Percentiles rank a stretch among this genome's conserved stretches.
phyloP scores from a whole-genome alignment of 2,797 vertebrate genomes.

The Alfaro cultratus region DNA sequence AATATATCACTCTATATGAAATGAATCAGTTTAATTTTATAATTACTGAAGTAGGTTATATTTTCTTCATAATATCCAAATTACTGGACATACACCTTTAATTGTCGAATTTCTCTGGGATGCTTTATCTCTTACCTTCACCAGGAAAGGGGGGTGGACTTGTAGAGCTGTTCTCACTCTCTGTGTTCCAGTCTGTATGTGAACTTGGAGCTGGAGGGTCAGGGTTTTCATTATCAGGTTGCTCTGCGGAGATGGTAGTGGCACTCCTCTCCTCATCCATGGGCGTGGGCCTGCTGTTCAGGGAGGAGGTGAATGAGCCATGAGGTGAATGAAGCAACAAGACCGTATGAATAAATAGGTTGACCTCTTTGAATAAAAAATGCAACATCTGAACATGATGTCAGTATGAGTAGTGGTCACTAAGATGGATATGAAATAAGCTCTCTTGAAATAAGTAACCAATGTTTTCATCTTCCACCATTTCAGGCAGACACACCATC shows the following conservation, averaged over 20 bases:
- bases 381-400: background rate
- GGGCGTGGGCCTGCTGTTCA: slow-evolving; percentile 66
- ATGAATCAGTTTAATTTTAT: background rate
- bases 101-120: slow-evolving; percentile 7
- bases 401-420: background rate
- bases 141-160: slow-evolving; percentile 34
- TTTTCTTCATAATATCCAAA: background rate
- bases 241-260: slow-evolving; percentile 74
- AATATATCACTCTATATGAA: background rate
- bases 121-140: slow-evolving; percentile 50
- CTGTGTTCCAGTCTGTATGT: slow-evolving; percentile 19
- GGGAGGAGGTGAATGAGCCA: slow-evolving; percentile 61
- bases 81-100: background rate
- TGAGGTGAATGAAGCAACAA: slow-evolving; percentile 23
- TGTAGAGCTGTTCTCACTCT: slow-evolving; percentile 33
- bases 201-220: slow-evolving; percentile 28
- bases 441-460: background rate
- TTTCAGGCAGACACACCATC: background rate
- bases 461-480: background rate
- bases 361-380: slow-evolving; percentile 11
- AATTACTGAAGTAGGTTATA: background rate
- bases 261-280: slow-evolving; percentile 87
- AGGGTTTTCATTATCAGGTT: slow-evolving; percentile 79
- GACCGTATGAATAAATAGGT: background rate
- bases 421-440: background rate